Percentiles rank a stretch among this genome's conserved stretches.
Conservation (phyloP, 2,797 vertebrate species). For the Mycteria americana region DNA sequence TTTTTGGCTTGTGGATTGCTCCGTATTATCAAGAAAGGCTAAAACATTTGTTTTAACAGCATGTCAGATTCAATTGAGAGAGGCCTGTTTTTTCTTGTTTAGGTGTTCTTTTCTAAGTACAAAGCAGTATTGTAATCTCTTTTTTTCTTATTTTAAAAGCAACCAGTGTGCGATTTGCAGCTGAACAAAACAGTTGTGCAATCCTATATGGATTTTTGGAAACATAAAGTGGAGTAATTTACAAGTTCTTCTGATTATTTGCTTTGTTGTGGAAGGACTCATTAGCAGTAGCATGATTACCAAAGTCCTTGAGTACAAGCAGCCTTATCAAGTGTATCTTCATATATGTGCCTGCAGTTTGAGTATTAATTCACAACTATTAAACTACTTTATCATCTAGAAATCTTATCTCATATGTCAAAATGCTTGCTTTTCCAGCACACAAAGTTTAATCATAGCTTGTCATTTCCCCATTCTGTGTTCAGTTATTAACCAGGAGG, state of each 20-base stretch:
- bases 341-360: background rate
- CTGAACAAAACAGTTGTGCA: background rate
- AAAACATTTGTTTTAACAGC: background rate
- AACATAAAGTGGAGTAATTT: background rate
- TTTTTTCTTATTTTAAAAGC: background rate
- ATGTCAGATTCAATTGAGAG: background rate
- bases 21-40: background rate
- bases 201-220: background rate
- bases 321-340: background rate
- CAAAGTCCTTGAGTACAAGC: background rate
- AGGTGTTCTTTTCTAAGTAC: background rate
- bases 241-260: background rate
- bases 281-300: background rate
- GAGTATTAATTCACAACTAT: background rate
- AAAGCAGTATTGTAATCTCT: background rate
- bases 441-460: background rate
- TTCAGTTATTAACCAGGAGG: constrained; percentile 32
- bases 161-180: background rate
- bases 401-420: background rate
- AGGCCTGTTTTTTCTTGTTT: background rate
- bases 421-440: constrained; percentile 6
- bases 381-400: background rate
- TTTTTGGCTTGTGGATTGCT: constrained; percentile 2
- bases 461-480: background rate
- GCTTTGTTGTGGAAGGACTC: background rate